phyloP scores from a whole-genome alignment of 2,797 vertebrate genomes.

The Gallinago stenura region DNA sequence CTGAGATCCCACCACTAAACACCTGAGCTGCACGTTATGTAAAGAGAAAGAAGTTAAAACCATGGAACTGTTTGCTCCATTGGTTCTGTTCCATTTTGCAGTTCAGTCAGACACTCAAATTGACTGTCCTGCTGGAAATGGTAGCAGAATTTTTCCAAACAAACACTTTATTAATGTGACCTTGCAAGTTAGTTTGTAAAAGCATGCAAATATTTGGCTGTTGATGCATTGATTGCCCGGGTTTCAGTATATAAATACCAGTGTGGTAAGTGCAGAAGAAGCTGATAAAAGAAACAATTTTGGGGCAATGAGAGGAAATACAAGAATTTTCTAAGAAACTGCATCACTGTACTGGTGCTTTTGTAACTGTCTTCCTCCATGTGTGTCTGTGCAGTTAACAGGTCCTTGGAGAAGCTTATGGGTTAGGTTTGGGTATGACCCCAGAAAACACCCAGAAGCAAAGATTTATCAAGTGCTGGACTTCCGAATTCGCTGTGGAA shows the following conservation, averaged over 20 bases:
- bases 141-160: background rate
- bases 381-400: slow-evolving; percentile 84
- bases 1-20: background rate
- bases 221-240: background rate
- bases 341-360: background rate
- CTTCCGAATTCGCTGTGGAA: slow-evolving; percentile 95
- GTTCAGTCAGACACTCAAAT: background rate
- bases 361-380: background rate
- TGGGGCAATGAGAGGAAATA: background rate
- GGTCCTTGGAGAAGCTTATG: slow-evolving; percentile 98
- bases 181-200: background rate
- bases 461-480: slow-evolving; percentile 96
- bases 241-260: background rate
- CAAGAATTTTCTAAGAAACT: background rate
- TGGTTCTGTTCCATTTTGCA: background rate
- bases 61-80: background rate
- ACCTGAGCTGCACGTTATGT: background rate
- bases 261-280: background rate
- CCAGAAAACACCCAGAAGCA: slow-evolving; percentile 86
- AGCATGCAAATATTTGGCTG: background rate
- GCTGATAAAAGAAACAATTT: background rate
- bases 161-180: background rate
- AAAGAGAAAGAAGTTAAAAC: background rate
- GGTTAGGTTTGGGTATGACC: slow-evolving; percentile 94
- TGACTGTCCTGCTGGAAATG: background rate